These are phyloP conservation scores for Chaetorhynchus papuensis DNA, from an alignment of 2,113 vertebrate genomes.

Conservation along the genomic window DNA sequence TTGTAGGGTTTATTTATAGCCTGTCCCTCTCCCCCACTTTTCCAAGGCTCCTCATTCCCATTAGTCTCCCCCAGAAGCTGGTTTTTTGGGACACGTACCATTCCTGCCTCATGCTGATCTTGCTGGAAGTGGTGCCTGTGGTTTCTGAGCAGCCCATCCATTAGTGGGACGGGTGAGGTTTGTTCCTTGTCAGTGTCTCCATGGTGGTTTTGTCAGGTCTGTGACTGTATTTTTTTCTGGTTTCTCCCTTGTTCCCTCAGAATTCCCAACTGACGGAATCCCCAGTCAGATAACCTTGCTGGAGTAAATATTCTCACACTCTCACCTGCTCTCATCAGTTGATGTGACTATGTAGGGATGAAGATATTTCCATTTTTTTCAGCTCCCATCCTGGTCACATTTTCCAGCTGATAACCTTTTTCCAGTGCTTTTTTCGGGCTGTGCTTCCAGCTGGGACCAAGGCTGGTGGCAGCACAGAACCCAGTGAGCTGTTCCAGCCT, in stretches of 20 bases:
- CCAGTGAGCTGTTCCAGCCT: background rate
- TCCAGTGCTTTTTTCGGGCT: background rate
- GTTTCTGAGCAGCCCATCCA: background rate
- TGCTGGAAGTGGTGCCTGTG: background rate
- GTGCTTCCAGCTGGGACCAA: background rate
- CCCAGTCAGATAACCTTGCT: background rate
- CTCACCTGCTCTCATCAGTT: background rate
- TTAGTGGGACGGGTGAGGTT: background rate
- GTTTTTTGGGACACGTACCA: accelerated
- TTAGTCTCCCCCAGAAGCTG: background rate
- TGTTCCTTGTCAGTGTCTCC: background rate
- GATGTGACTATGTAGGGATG: background rate
- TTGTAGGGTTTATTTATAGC: background rate
- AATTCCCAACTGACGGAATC: background rate
- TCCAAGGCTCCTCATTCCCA: background rate
- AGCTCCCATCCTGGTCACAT: background rate
- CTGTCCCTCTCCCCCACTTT: background rate
- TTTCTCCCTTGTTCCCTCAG: background rate
- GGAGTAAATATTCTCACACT: background rate
- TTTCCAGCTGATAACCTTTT: background rate
- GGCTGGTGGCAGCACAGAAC: background rate
- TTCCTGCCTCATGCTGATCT: background rate
- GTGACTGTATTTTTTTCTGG: background rate
- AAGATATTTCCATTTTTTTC: background rate
- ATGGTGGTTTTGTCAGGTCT: background rate